Evolutionary conservation across 1,140 invertebrate species (phyloP).

Genomic region (Euura saliciscinereae): DNA sequence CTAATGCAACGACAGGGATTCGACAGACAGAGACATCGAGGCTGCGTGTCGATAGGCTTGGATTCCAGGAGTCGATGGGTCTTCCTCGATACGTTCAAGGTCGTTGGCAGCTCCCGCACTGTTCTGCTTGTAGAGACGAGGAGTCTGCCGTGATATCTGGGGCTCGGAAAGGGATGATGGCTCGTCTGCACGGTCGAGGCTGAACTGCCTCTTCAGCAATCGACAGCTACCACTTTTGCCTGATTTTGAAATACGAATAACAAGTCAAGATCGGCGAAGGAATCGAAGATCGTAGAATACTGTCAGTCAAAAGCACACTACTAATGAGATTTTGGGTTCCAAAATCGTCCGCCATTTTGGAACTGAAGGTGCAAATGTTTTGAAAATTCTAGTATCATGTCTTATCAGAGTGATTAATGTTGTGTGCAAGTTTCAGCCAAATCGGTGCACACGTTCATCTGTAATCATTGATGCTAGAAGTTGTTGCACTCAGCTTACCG

Average conservation of each 20-base stretch:
- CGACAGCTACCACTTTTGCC: conserved; percentile 54
- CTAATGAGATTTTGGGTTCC: not conserved
- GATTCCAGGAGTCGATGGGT: conserved; percentile 52
- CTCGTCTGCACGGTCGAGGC: conserved; percentile 71
- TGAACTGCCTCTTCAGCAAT: conserved; percentile 71
- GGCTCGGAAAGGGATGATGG: conserved; percentile 38
- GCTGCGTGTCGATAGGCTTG: conserved; percentile 49
- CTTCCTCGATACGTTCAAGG: conserved; percentile 74
- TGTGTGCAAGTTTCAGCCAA: too few relatives aligned
- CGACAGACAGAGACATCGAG: conserved; percentile 57
- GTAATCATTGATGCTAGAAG: too few relatives aligned
- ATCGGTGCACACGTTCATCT: too few relatives aligned
- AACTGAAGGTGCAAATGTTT: too few relatives aligned
- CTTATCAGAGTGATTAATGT: too few relatives aligned
- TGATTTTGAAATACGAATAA: conserved; percentile 12
- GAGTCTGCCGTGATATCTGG: conserved; percentile 36
- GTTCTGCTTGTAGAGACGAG: conserved; percentile 70
- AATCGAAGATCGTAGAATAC: conserved; percentile 15
- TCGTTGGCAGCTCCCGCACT: conserved; percentile 73
- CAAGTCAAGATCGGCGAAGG: too few relatives aligned
- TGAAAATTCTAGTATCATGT: too few relatives aligned
- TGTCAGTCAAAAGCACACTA: not conserved
- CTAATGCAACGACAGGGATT: conserved; percentile 52
- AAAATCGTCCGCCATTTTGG: too few relatives aligned
- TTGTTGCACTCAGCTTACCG: conserved; percentile 27